Evolutionary conservation across 2,888 invertebrate species (phyloP).

Genomic region (Netelia virgata): DNA sequence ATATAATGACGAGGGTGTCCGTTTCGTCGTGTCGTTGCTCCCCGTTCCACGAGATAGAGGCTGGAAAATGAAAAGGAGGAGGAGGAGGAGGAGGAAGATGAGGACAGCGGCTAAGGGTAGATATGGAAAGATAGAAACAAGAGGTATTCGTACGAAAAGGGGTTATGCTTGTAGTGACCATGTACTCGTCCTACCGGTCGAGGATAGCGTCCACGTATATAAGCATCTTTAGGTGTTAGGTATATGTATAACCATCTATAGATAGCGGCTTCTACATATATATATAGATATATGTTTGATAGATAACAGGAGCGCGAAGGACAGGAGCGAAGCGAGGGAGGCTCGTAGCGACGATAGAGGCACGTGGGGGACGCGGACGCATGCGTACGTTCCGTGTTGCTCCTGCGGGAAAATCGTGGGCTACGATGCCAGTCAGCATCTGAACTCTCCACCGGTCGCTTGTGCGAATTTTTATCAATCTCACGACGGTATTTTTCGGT

Average conservation of each 20-base stretch:
- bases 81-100: not conserved
- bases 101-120: not conserved
- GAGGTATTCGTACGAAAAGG: slow-evolving; percentile 31
- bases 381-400: slow-evolving; percentile 81
- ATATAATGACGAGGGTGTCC: slow-evolving; percentile 1
- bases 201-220: not conserved
- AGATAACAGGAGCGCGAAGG: slow-evolving; percentile 16
- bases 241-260: not conserved
- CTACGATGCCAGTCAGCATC: slow-evolving; percentile 81
- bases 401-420: slow-evolving; percentile 78
- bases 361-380: slow-evolving; percentile 80
- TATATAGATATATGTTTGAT: slow-evolving; percentile 19
- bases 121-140: slow-evolving; percentile 5
- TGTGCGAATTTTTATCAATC: slow-evolving; percentile 74
- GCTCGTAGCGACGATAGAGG: slow-evolving; percentile 76
- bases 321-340: slow-evolving; percentile 57
- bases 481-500: not conserved
- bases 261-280: slow-evolving; percentile 18
- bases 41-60: slow-evolving; percentile 1
- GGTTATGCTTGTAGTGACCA: slow-evolving; percentile 26
- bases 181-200: not conserved
- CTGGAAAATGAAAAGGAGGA: not conserved
- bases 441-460: slow-evolving; percentile 77
- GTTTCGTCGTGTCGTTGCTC: not conserved
- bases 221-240: not conserved